Base-by-base conservation (phyloP, 2,888 invertebrate species). In the Napeogenes inachia region DNA sequence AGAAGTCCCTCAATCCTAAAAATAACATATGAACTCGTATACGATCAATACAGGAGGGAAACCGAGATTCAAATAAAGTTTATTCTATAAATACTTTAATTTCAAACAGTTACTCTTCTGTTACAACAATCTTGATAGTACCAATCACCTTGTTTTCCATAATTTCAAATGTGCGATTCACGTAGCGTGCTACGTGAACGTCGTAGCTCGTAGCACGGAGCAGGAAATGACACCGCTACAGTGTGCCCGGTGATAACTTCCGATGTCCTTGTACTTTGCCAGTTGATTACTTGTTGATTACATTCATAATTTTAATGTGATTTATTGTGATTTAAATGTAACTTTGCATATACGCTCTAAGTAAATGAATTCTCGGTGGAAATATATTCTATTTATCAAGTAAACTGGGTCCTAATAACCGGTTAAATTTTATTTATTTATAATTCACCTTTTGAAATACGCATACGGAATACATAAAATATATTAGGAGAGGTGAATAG, bases 111-210 rank as follows among this genome's bases (percentile, higher is more conserved):
- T 58, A 8, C 8, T 45, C 42, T 42, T 55, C 54, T 54, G 47
- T 42, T 47, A n/a, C 13, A 42, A 21, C 45, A 54, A 32, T 54
- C 47, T 53, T 55, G 42, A 33, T 47, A 58, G 55, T 33, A 42
- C 10, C 8, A 55, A 55, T 62, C 42, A 42, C 47, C 55, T 46
- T 30, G 57, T 61, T 61, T 61, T 47, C 5, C 21, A 47, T 47
- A 47, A 13, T 13, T 47, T 13, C 4, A 47, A 13, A 47, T 13
- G 21, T 47, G 21, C 21, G 13, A 10, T 47, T 47, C 30, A 30
- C 54, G 54, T 57, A 57, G 57, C 63, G 57, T 60, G 63, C 60
- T 60, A 60, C 50, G 54, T n/a, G 13, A 10, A 46, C 54, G 57
- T 42, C 50, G 47, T 54, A 33, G 50, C 2, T 53, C 38, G 56